Base-by-base conservation (phyloP, 2,888 invertebrate species). In the Dasysyrphus albostriatus region DNA sequence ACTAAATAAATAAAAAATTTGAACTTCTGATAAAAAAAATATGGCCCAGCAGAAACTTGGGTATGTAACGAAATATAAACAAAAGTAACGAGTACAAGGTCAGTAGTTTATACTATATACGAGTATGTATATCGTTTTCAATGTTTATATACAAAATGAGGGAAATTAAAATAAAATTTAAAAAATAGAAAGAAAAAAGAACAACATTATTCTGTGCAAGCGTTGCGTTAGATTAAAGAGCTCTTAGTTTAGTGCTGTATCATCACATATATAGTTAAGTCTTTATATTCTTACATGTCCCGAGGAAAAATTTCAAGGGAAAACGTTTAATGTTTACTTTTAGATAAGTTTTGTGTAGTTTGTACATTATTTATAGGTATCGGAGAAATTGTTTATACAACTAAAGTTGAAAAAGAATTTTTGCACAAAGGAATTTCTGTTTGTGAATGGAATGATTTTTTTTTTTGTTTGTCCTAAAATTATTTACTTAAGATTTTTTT, bases 81-180 rank as follows among this genome's bases (percentile, higher is more conserved):
- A 83, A 79, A 65, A 74, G 74, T 74, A 75, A 79, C 49, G 74
- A 51, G 69, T 65, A 51, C 83, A 83, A 79, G 83, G 83, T 83
- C 69, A 79, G 16, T 49, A 34, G 47, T 34, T 44, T 42, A 34
- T 49, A 12, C 10, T 65, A 65, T 49, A n/a, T n/a, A n/a, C n/a
- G n/a, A n/a, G 12, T 65, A 39, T 49, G 47, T 67, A 49, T 1
- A n/a, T 29, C 16, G 37, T 10, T 49, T 19, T 12, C 19, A 3
- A 24, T 24, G 24, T 9, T 4, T 24, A 24, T 24, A 67, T 29
- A 37, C 29, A 44, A 63, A 63, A 32, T 44, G 44, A 32, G 29
- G 49, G 34, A 49, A 67, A 54, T 69, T 69, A 39, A 54, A 47
- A 47, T 47, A 29, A 10, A 54, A 39, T 10, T 37, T 9, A 32